A percentile compares a stretch with the other conserved stretches of the same genome.
Conservation (phyloP, 2,888 invertebrate species). For the Tetranychus truncatus region DNA sequence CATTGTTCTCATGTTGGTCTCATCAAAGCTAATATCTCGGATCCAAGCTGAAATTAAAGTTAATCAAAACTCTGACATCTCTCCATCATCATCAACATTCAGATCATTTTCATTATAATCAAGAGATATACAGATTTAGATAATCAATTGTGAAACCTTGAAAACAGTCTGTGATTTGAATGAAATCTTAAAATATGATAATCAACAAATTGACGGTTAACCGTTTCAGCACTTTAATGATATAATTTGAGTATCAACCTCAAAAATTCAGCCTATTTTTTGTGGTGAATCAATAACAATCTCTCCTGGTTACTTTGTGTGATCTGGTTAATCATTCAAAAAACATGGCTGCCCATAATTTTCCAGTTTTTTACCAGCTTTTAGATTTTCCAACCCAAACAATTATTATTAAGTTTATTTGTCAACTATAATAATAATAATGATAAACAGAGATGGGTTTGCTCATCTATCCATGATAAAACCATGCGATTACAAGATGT, state of each 20-base stretch:
- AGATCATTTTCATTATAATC: too few relatives aligned
- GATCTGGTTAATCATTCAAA: neutral
- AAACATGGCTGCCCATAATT: neutral
- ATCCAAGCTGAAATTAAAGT: neutral
- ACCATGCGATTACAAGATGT: neutral
- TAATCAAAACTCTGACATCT: neutral
- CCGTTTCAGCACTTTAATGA: neutral
- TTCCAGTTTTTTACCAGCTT: neutral
- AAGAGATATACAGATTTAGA: neutral
- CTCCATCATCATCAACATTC: too few relatives aligned
- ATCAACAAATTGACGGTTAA: neutral
- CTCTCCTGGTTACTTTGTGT: too few relatives aligned
- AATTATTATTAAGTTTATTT: neutral
- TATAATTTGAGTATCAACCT: too few relatives aligned
- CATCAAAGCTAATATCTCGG: too few relatives aligned
- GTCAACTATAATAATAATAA: too few relatives aligned
- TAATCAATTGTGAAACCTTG: neutral
- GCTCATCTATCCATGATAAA: neutral
- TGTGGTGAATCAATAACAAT: too few relatives aligned
- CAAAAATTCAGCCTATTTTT: too few relatives aligned
- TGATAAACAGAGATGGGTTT: neutral
- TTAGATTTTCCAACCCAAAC: too few relatives aligned
- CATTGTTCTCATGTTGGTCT: too few relatives aligned
- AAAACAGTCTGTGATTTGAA: neutral
- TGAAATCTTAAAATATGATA: neutral